phyloP scores from a whole-genome alignment of 2,113 vertebrate species.

The Thinocorus orbignyianus region DNA sequence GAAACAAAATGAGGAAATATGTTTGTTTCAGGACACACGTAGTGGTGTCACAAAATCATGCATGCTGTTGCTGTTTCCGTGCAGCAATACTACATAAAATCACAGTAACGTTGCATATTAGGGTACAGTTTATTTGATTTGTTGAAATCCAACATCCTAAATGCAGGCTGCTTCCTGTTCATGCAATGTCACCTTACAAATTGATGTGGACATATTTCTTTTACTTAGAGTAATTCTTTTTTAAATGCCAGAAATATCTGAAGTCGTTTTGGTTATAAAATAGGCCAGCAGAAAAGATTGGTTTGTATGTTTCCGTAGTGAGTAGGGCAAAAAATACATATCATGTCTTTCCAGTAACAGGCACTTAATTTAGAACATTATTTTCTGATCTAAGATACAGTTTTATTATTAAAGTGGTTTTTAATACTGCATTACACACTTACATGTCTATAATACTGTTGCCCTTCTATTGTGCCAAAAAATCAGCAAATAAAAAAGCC shows the following conservation, averaged over 20 bases:
- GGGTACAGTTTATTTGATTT: not conserved
- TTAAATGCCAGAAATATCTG: not conserved
- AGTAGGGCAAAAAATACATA: not conserved
- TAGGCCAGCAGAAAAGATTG: not conserved
- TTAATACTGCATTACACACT: not conserved
- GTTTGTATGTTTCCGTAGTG: not conserved
- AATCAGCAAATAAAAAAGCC: too few species aligned
- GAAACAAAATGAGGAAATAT: not conserved
- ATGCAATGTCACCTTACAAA: not conserved
- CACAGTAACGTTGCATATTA: not conserved
- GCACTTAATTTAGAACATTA: not conserved
- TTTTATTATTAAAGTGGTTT: not conserved
- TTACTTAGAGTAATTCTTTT: not conserved
- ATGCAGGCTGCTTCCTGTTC: not conserved
- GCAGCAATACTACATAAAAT: not conserved
- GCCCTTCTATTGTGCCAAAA: too few species aligned
- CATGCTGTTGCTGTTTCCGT: not conserved
- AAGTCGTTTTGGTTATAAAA: not conserved
- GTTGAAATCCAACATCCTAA: not conserved
- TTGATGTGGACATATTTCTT: not conserved
- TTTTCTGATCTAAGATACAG: not conserved
- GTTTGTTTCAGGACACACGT: not conserved
- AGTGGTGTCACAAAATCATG: not conserved
- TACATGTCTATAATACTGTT: not conserved
- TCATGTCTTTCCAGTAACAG: not conserved